phyloP scores from a whole-genome alignment of 2,797 vertebrate genomes.

The Taenioides sp. region DNA sequence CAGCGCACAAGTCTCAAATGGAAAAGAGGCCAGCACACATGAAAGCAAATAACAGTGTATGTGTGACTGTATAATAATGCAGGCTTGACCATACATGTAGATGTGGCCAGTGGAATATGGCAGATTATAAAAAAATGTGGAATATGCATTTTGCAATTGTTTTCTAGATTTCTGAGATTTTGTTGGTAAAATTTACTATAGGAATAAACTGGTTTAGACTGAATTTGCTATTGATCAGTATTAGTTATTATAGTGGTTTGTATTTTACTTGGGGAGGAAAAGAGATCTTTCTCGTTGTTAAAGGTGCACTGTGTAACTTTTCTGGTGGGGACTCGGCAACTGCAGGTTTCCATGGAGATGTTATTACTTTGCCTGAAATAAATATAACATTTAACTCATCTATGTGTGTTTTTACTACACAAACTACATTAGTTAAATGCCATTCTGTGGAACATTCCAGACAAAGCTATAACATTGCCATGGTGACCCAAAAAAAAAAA shows the following conservation, averaged over 20 bases:
- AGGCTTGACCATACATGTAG: neutral
- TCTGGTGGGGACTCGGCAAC: neutral
- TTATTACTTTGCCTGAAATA: no score
- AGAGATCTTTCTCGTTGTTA: no score
- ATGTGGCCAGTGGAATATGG: constrained; percentile 20
- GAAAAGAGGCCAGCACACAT: constrained; percentile 41
- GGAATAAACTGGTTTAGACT: neutral
- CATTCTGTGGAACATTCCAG: no score
- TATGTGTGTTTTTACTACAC: neutral
- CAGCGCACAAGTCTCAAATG: constrained; percentile 55
- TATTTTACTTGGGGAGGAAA: no score
- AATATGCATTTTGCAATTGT: no score
- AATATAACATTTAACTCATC: neutral
- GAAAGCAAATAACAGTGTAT: constrained; percentile 44
- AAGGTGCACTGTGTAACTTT: no score
- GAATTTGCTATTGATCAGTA: neutral
- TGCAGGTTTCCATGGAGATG: neutral
- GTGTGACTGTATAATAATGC: constrained; percentile 29
- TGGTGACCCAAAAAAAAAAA: no score
- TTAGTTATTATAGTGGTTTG: no score
- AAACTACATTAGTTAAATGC: neutral
- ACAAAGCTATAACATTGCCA: no score
- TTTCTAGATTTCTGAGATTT: neutral
- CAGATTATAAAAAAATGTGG: neutral
- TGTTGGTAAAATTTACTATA: neutral